Conservation (phyloP, 2,888 invertebrate species). For the Leucophenga montana region DNA sequence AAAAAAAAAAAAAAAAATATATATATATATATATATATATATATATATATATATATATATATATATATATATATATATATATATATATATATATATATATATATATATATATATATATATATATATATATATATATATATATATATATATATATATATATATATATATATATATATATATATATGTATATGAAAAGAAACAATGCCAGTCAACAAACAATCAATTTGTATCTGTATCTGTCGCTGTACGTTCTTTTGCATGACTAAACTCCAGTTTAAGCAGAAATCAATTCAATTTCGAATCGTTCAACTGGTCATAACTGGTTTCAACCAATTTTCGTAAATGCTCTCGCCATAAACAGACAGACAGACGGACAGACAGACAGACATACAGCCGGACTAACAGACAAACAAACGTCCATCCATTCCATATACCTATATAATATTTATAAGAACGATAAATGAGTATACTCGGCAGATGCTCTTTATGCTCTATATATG, state of each 20-base stretch:
- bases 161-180: too few relatives aligned
- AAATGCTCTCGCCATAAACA: not conserved
- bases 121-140: too few relatives aligned
- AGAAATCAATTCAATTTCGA: conserved; percentile 52
- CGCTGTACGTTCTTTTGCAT: conserved; percentile 33
- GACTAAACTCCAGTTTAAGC: conserved; percentile 49
- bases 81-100: too few relatives aligned
- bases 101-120: too few relatives aligned
- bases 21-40: too few relatives aligned
- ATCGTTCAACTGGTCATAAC: conserved; percentile 44
- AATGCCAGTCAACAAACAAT: conserved; percentile 3
- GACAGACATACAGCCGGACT: not conserved
- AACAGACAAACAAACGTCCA: not conserved
- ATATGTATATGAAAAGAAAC: too few relatives aligned
- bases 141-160: too few relatives aligned
- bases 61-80: too few relatives aligned
- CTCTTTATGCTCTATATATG: too few relatives aligned
- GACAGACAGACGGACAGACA: conserved; percentile 20
- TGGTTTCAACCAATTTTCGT: conserved; percentile 53
- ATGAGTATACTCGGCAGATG: too few relatives aligned
- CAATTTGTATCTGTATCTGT: not conserved
- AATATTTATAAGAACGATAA: too few relatives aligned
- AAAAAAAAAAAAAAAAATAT: not conserved
- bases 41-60: too few relatives aligned
- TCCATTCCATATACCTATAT: not conserved